These are phyloP conservation scores for Sarcophaga carnaria DNA, from an alignment of 2,888 invertebrate species.

Conservation along the genomic window DNA sequence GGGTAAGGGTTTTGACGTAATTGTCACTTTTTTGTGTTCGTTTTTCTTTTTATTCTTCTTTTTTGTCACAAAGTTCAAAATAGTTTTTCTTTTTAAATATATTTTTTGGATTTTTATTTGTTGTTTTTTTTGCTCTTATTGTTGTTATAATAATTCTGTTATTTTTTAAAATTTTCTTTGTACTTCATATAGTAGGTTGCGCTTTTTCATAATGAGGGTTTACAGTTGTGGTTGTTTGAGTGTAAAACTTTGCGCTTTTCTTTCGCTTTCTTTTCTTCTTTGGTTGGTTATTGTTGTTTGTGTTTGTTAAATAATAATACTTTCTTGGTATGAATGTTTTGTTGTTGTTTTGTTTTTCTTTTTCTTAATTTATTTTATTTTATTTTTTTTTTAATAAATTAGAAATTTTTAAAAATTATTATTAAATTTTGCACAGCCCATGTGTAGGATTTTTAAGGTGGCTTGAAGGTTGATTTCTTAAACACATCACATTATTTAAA, in stretches of 20 bases:
- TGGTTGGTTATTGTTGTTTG: not conserved
- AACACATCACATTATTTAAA: constrained; percentile 60
- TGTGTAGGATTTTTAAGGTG: constrained; percentile 30
- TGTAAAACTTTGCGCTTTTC: constrained; percentile 14
- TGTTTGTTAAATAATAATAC: constrained; percentile 54
- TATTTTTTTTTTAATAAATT: constrained; percentile 2
- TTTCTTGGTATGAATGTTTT: constrained; percentile 51
- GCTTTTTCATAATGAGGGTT: constrained; percentile 10
- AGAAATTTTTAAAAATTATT: constrained; percentile 21
- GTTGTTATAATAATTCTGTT: constrained; percentile 29
- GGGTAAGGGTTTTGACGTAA: not conserved
- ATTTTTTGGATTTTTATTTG: not conserved
- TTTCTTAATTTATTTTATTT: not conserved
- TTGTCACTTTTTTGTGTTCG: not conserved
- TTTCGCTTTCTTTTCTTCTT: not conserved
- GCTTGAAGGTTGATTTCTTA: constrained; percentile 23
- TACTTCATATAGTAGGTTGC: constrained; percentile 15
- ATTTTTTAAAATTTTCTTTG: not conserved
- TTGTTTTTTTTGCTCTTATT: constrained; percentile 27
- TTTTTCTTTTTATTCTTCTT: not conserved
- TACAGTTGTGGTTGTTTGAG: constrained; percentile 15
- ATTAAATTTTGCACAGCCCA: constrained; percentile 60
- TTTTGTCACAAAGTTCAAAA: not conserved
- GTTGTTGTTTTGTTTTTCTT: constrained; percentile 22
- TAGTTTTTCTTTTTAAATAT: not conserved